Conservation (phyloP, 2,797 vertebrate genomes). For the Anguilla pacifica region DNA sequence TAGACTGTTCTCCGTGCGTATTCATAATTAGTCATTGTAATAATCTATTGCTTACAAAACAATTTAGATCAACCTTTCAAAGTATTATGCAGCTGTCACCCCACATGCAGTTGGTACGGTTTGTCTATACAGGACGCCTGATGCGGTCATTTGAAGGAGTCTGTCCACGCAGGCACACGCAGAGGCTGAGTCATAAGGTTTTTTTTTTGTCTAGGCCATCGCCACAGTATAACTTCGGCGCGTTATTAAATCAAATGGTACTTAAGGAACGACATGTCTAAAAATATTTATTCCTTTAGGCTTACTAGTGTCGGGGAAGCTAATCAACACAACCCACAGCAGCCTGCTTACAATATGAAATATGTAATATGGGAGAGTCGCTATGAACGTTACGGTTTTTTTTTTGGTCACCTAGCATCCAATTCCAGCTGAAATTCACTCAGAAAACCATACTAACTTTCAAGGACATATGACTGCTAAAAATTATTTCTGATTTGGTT, state of each 20-base stretch:
- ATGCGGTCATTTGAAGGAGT: slow-evolving; percentile 21
- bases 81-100: slow-evolving; percentile 17
- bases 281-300: neutral
- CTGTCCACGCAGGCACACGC: slow-evolving; percentile 10
- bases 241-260: neutral
- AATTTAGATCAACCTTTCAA: neutral
- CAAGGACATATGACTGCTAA: too few relatives aligned
- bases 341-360: too few relatives aligned
- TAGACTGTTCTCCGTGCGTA: neutral
- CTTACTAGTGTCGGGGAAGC: neutral
- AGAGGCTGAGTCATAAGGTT: slow-evolving; percentile 30
- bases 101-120: neutral
- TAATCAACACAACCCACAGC: too few relatives aligned
- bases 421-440: too few relatives aligned
- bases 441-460: too few relatives aligned
- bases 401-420: too few relatives aligned
- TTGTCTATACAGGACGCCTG: slow-evolving; percentile 11
- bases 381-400: too few relatives aligned
- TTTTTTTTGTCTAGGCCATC: neutral
- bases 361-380: too few relatives aligned
- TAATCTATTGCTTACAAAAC: neutral
- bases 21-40: neutral
- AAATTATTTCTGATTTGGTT: too few relatives aligned
- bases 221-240: neutral
- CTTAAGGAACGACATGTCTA: neutral